Evolutionary conservation across 1,140 invertebrate genomes (phyloP).

Genomic region (Orchestia grillus): DNA sequence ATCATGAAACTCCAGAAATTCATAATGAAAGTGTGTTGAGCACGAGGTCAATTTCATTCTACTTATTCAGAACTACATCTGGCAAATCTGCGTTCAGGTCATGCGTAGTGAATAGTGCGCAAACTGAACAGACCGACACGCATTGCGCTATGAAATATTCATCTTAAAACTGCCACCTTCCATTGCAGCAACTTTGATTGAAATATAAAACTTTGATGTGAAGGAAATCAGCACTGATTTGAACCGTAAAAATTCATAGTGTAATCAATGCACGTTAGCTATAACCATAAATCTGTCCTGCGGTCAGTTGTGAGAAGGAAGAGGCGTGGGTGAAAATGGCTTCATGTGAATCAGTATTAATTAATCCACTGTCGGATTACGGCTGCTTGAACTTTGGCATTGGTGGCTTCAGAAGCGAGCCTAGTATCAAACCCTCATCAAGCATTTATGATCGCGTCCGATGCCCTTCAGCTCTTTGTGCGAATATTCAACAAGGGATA

Average conservation of each 20-base stretch:
- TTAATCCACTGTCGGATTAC: background rate
- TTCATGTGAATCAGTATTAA: conserved; percentile 28
- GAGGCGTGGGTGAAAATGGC: background rate
- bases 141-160: background rate
- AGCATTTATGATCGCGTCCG: background rate
- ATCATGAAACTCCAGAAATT: background rate
- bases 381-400: background rate
- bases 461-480: background rate
- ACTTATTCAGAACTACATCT: background rate
- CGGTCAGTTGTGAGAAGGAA: background rate
- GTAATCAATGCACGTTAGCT: background rate
- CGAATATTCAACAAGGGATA: conserved; percentile 1
- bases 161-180: background rate
- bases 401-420: background rate
- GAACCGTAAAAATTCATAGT: background rate
- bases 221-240: background rate
- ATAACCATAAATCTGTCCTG: background rate
- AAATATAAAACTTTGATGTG: background rate
- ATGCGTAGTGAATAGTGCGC: background rate
- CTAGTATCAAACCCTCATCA: background rate
- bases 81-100: background rate
- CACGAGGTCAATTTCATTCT: background rate
- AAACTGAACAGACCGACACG: background rate
- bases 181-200: background rate
- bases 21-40: background rate